These are phyloP conservation scores for Drosophila murphyi DNA, from an alignment of 1,140 invertebrate species.

Conservation along the genomic window DNA sequence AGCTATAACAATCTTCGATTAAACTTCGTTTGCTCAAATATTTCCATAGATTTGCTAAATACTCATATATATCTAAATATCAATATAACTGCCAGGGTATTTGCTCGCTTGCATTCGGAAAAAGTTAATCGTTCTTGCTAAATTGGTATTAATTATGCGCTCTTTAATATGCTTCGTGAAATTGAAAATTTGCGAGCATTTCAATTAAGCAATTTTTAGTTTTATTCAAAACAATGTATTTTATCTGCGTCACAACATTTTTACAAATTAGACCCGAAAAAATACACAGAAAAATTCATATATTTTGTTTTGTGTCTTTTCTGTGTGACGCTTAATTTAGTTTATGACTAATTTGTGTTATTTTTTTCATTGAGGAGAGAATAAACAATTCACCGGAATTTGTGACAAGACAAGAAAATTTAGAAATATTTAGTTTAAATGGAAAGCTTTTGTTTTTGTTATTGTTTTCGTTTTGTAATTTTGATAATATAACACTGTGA, in stretches of 20 bases:
- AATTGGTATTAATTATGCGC: background rate
- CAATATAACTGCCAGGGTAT: background rate
- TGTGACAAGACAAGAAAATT: background rate
- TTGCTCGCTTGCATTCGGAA: background rate
- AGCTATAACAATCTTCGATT: too few relatives aligned
- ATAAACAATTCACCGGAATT: slow-evolving; percentile 9
- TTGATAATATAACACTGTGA: background rate
- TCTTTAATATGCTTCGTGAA: background rate
- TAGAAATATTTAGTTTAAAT: background rate
- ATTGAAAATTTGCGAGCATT: slow-evolving; percentile 15
- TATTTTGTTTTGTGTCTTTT: background rate
- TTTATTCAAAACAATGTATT: slow-evolving; percentile 7
- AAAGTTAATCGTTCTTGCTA: background rate
- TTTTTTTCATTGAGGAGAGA: background rate
- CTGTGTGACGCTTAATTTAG: slow-evolving; percentile 1
- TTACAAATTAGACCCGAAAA: slow-evolving; percentile 1
- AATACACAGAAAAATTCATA: background rate
- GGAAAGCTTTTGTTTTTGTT: background rate
- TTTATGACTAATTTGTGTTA: background rate
- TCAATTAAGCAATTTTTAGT: slow-evolving; percentile 5
- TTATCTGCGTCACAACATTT: background rate
- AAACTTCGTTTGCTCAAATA: too few relatives aligned
- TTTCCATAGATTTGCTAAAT: too few relatives aligned
- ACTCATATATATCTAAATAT: too few relatives aligned
- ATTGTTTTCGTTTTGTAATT: background rate